These are phyloP conservation scores for Drosophila busckii DNA, from an alignment of 1,140 invertebrate genomes.

Conservation along the genomic window DNA sequence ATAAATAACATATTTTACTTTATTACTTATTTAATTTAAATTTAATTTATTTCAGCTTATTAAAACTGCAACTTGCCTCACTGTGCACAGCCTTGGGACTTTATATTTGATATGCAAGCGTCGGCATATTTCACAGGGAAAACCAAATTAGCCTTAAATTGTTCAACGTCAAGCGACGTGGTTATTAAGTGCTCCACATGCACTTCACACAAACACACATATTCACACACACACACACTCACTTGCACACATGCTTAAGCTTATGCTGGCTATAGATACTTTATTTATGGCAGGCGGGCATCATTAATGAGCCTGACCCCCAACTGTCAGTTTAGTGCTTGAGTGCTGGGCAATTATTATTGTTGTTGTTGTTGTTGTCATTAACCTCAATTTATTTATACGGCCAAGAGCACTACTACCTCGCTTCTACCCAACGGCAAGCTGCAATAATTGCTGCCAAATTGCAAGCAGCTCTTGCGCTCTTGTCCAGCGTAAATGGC, in stretches of 20 bases:
- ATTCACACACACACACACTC: background rate
- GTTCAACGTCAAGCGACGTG: constrained; percentile 42
- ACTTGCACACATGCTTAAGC: background rate
- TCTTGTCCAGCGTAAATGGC: constrained; percentile 40
- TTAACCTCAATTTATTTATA: constrained; percentile 71
- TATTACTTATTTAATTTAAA: too few relatives aligned
- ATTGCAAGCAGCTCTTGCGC: constrained; percentile 54
- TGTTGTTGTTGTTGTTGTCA: constrained; percentile 25
- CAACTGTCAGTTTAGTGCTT: constrained; percentile 20
- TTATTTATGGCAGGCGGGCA: constrained; percentile 36
- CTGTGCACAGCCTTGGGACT: constrained; percentile 15
- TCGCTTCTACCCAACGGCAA: constrained; percentile 59
- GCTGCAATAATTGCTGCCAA: constrained; percentile 75
- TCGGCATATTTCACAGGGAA: constrained; percentile 51
- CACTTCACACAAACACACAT: constrained; percentile 11
- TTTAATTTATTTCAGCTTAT: too few relatives aligned
- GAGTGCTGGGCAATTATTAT: background rate
- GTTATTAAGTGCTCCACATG: constrained; percentile 57
- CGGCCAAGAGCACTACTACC: constrained; percentile 30
- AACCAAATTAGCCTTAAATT: constrained; percentile 68
- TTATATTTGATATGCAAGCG: constrained; percentile 59
- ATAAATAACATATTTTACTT: too few relatives aligned
- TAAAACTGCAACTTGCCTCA: constrained; percentile 21
- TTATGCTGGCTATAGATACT: constrained; percentile 31
- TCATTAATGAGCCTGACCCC: constrained; percentile 35